Evolutionary conservation across 2,113 vertebrate genomes (phyloP).

Genomic region (Apistogramma diplotaenia): DNA sequence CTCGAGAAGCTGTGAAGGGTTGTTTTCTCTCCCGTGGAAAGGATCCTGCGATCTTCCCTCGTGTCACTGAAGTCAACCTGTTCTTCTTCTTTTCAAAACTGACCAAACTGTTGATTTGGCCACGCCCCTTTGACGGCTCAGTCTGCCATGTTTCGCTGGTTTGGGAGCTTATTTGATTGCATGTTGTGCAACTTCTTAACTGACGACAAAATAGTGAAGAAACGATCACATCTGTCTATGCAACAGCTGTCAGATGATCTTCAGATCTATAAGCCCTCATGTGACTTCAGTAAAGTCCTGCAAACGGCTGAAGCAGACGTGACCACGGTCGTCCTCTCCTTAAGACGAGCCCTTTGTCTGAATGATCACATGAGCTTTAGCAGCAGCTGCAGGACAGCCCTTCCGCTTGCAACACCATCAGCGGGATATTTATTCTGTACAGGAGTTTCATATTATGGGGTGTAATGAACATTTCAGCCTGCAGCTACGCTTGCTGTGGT

Average conservation of each 20-base stretch:
- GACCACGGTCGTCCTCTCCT: neutral
- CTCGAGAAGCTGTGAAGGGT: too few species aligned
- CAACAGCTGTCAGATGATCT: neutral
- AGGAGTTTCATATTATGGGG: constrained; percentile 3
- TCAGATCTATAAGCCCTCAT: neutral
- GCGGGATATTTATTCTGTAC: constrained; percentile 11
- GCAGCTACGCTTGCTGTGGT: constrained; percentile 7
- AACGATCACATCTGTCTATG: neutral
- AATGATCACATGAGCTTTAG: neutral
- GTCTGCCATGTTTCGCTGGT: neutral
- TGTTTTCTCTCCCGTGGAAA: too few species aligned
- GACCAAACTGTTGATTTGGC: too few species aligned
- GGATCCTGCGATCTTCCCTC: too few species aligned
- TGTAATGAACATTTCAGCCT: constrained; percentile 44
- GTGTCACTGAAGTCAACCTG: too few species aligned
- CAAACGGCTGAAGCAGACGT: neutral
- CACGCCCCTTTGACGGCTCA: too few species aligned
- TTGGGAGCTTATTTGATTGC: neutral
- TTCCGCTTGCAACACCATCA: neutral
- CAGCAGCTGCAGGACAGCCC: neutral
- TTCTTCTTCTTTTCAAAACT: too few species aligned
- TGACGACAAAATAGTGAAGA: neutral
- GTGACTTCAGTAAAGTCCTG: neutral
- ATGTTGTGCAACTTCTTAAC: neutral
- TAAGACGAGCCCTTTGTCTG: neutral